phyloP scores from a whole-genome alignment of 2,888 invertebrate genomes.

The Heliconius erato region DNA sequence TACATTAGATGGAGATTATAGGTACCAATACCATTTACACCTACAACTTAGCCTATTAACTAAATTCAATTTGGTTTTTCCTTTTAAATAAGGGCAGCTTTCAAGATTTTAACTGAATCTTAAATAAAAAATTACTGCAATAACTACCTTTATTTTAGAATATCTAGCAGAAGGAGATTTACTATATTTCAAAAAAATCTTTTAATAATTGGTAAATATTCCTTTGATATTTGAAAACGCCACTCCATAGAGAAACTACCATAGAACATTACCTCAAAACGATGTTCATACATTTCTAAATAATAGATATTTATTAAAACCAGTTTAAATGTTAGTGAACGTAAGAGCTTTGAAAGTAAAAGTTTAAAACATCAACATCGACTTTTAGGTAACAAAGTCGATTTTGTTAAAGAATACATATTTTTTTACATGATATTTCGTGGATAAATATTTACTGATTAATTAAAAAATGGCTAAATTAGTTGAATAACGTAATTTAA shows the following conservation, averaged over 20 bases:
- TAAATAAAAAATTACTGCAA: neutral
- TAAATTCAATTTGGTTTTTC: neutral
- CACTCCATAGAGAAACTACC: too few relatives aligned
- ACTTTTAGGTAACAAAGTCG: neutral
- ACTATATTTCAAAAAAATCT: too few relatives aligned
- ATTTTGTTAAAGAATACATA: neutral
- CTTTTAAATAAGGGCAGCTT: neutral
- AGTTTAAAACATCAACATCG: constrained; percentile 4
- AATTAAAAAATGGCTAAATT: neutral
- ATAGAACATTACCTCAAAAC: neutral
- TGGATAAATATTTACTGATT: neutral
- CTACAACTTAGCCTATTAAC: neutral
- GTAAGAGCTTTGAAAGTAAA: constrained; percentile 26
- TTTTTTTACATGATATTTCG: neutral
- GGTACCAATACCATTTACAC: neutral
- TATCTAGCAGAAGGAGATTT: neutral
- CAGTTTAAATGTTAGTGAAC: constrained; percentile 12
- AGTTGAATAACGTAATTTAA: too few relatives aligned
- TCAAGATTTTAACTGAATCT: neutral
- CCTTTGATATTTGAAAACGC: neutral
- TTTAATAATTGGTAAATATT: too few relatives aligned
- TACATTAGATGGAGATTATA: neutral
- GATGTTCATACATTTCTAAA: neutral
- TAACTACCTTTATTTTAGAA: neutral
- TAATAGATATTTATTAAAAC: constrained; percentile 11